Percentiles rank a stretch among this genome's conserved stretches.
phyloP scores from a whole-genome alignment of 2,113 vertebrate species.

The Vanacampus margaritifer region DNA sequence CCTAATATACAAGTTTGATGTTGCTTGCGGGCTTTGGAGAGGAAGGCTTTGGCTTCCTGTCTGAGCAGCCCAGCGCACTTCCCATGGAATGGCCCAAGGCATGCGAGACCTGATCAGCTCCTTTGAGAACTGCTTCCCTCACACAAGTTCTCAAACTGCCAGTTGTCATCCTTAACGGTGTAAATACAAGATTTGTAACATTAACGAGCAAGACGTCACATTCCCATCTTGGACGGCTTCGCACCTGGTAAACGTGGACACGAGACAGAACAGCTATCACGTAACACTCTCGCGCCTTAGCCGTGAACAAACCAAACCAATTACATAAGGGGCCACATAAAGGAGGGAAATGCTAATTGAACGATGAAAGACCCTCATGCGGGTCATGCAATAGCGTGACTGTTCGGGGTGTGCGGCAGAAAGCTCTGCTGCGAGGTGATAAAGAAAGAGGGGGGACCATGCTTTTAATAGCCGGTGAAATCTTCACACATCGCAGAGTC shows the following conservation, averaged over 20 bases:
- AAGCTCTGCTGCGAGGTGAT: slow-evolving; percentile 60
- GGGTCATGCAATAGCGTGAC: slow-evolving; percentile 34
- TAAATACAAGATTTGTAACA: slow-evolving; percentile 9
- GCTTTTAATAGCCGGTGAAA: slow-evolving; percentile 60
- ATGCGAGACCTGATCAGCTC: slow-evolving; percentile 40
- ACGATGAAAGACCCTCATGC: slow-evolving; percentile 52
- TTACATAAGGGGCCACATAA: slow-evolving; percentile 51
- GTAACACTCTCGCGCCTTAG: slow-evolving; percentile 39
- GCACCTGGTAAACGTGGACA: background rate
- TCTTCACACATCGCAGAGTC: slow-evolving; percentile 67
- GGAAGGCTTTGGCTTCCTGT: slow-evolving; percentile 48
- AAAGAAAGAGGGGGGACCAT: slow-evolving; percentile 57
- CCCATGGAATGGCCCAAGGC: slow-evolving; percentile 46
- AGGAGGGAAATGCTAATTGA: slow-evolving; percentile 54
- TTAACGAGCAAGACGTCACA: background rate
- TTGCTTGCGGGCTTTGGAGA: slow-evolving; percentile 33
- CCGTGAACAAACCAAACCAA: slow-evolving; percentile 56
- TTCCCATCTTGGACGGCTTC: background rate
- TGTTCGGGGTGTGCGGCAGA: slow-evolving; percentile 39
- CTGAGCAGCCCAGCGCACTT: slow-evolving; percentile 29
- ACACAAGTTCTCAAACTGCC: slow-evolving; percentile 34
- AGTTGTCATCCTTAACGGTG: background rate
- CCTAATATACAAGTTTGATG: slow-evolving; percentile 35
- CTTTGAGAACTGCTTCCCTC: slow-evolving; percentile 29
- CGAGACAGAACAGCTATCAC: slow-evolving; percentile 35